Conservation (phyloP, 2,113 vertebrate species). For the Polypterus senegalus region DNA sequence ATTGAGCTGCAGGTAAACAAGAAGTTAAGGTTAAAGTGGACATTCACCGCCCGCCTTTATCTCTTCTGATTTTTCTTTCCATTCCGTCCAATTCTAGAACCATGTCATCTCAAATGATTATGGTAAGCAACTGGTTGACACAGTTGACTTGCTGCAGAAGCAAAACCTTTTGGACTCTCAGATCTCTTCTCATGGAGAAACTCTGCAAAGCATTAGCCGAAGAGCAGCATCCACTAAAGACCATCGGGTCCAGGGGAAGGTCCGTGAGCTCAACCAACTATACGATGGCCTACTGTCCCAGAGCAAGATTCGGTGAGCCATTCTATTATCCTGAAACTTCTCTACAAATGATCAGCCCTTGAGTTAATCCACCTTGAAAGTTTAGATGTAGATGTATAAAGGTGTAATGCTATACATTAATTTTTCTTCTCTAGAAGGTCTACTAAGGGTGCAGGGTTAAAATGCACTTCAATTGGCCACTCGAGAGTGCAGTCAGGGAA, state of each 20-base stretch:
- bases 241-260: slow-evolving; percentile 51
- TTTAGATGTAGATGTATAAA: no score
- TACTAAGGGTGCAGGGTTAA: no score
- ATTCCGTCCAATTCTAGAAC: slow-evolving; percentile 32
- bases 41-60: no score
- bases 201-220: slow-evolving; percentile 40
- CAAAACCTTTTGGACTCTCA: slow-evolving; percentile 68
- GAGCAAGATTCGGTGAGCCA: slow-evolving; percentile 60
- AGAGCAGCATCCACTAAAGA: slow-evolving; percentile 32
- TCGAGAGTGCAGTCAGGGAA: no score
- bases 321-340: background rate
- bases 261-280: slow-evolving; percentile 48
- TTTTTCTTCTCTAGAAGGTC: no score
- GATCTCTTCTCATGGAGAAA: slow-evolving; percentile 56
- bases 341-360: no score
- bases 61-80: background rate
- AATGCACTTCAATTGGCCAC: no score
- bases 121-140: slow-evolving; percentile 65
- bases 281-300: slow-evolving; percentile 54
- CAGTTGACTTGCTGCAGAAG: slow-evolving; percentile 62
- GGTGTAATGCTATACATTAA: no score
- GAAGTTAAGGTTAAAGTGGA: no score
- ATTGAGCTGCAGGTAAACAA: slow-evolving; percentile 60
- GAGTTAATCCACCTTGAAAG: no score
- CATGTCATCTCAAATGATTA: slow-evolving; percentile 45